Conservation (phyloP, 35 echinoderm and acorn worm genomes). For the Lytechinus variegatus region DNA sequence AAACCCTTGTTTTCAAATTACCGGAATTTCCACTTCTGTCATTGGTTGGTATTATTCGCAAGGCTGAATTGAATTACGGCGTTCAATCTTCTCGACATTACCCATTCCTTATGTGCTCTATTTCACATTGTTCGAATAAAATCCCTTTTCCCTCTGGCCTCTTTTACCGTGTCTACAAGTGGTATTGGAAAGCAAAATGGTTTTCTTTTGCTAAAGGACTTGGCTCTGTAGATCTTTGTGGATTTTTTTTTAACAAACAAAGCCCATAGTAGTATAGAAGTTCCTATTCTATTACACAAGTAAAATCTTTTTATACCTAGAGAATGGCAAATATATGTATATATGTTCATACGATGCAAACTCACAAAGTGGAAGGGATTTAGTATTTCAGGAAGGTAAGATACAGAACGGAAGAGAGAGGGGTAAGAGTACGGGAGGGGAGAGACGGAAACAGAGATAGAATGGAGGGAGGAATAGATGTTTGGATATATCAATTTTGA, state of each 20-base stretch:
- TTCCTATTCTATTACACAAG: no score
- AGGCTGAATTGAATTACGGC: constrained; percentile 10
- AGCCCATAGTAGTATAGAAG: no score
- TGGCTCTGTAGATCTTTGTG: no score
- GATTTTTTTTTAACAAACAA: no score
- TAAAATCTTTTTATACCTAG: no score
- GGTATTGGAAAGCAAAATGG: no score
- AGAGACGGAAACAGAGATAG: neutral
- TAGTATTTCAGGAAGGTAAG: neutral
- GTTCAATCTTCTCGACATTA: neutral
- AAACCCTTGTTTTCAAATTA: neutral
- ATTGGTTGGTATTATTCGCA: neutral
- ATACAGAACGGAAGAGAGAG: neutral
- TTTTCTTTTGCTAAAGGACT: no score
- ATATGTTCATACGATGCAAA: no score
- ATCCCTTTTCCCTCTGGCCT: neutral
- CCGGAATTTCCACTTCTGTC: neutral
- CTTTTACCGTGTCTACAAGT: neutral
- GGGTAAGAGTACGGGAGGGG: neutral
- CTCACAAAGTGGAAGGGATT: no score
- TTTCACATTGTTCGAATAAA: neutral
- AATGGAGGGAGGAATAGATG: neutral
- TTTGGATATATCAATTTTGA: no score
- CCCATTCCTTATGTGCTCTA: neutral
- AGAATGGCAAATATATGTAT: no score